These are phyloP conservation scores for Acrobasis consociella DNA, from an alignment of 2,888 invertebrate species.

Conservation along the genomic window DNA sequence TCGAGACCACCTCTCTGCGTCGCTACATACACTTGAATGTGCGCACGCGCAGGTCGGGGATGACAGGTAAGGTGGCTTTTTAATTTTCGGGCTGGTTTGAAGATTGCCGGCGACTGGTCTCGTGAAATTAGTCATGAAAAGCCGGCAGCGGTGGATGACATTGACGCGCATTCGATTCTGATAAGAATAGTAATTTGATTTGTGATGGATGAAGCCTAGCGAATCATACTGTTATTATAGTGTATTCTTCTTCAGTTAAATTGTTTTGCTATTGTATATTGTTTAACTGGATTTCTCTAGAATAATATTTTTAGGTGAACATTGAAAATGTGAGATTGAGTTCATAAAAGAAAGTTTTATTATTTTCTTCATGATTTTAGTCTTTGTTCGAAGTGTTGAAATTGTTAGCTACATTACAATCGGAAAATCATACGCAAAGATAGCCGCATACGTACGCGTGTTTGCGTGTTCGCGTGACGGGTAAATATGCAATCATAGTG, in stretches of 20 bases:
- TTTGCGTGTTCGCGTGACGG: conserved; percentile 14
- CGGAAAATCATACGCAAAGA: conserved; percentile 4
- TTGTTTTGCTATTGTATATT: no score
- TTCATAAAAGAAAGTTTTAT: no score
- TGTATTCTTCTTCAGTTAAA: no score
- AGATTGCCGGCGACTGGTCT: background rate
- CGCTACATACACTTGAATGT: conserved; percentile 66
- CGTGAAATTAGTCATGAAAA: conserved; percentile 22
- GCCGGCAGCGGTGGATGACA: conserved; percentile 3
- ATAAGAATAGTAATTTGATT: conserved; percentile 2
- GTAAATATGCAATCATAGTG: conserved; percentile 13
- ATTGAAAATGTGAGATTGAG: no score
- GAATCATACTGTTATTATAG: no score
- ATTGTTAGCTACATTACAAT: background rate
- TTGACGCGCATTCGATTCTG: conserved; percentile 4
- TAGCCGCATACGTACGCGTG: background rate
- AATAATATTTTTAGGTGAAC: no score
- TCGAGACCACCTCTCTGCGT: conserved; percentile 63
- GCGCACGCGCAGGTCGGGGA: conserved; percentile 47
- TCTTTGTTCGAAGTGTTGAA: background rate
- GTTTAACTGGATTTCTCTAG: no score
- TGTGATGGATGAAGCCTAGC: background rate
- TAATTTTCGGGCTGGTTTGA: conserved; percentile 40
- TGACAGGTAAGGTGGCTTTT: conserved; percentile 59
- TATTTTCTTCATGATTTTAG: background rate